Conservation (phyloP, 2,888 invertebrate species). For the Macrophya annulata region DNA sequence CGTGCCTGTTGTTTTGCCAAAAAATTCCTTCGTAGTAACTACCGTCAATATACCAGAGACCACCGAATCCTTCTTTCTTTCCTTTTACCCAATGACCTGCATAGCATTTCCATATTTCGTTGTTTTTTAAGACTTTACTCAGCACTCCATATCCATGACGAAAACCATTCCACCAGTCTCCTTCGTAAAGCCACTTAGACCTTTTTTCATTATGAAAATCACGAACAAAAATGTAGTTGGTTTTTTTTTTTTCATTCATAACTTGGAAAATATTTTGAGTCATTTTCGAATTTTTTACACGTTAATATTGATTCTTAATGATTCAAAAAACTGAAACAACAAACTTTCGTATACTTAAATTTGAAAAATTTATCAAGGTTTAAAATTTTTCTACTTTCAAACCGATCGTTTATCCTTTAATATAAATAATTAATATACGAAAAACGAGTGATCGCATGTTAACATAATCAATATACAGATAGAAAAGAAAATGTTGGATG, state of each 20-base stretch:
- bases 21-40: slow-evolving; percentile 83
- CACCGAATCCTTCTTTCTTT: slow-evolving; percentile 82
- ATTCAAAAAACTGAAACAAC: too few relatives aligned
- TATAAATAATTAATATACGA: background rate
- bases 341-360: too few relatives aligned
- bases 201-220: slow-evolving; percentile 36
- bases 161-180: slow-evolving; percentile 82
- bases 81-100: slow-evolving; percentile 84
- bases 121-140: slow-evolving; percentile 62
- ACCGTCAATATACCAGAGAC: slow-evolving; percentile 82
- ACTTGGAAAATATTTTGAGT: too few relatives aligned
- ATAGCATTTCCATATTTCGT: slow-evolving; percentile 75
- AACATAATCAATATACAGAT: background rate
- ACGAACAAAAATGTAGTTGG: too few relatives aligned
- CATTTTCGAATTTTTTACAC: too few relatives aligned
- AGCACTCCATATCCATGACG: slow-evolving; percentile 84
- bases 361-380: background rate
- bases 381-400: background rate
- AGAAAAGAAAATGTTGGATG: background rate
- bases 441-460: background rate
- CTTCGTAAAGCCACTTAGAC: slow-evolving; percentile 82
- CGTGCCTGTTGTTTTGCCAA: slow-evolving; percentile 80
- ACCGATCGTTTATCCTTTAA: background rate
- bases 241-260: background rate
- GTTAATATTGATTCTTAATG: too few relatives aligned